These are phyloP conservation scores for Oceanites oceanicus DNA, from an alignment of 2,113 vertebrate genomes.

Conservation along the genomic window DNA sequence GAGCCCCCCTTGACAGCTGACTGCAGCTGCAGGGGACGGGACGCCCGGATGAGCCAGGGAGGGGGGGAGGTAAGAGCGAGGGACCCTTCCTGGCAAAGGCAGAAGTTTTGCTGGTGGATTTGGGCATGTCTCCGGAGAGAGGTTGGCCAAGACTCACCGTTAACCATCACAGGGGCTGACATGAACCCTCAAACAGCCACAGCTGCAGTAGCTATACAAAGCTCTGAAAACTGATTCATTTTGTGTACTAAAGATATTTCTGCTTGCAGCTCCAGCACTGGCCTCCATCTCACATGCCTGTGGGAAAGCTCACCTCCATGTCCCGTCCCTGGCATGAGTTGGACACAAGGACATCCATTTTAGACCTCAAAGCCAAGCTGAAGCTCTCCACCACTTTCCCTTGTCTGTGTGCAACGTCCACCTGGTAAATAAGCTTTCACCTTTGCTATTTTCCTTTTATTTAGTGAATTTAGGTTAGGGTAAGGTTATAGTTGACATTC, in stretches of 20 bases:
- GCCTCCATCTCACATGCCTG: not conserved
- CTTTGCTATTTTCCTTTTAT: not conserved
- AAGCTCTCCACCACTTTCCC: not conserved
- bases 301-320: accelerated
- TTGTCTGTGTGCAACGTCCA: not conserved
- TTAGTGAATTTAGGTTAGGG: not conserved
- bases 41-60: not conserved
- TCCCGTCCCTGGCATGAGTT: accelerated
- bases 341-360: not conserved
- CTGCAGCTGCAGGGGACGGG: accelerated
- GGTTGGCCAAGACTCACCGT: accelerated
- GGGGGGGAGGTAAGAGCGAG: accelerated
- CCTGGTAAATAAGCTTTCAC: not conserved
- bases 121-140: not conserved
- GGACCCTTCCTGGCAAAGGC: not conserved
- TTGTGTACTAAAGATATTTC: not conserved
- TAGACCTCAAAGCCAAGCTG: not conserved
- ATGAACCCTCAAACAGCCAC: not conserved
- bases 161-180: not conserved
- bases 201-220: not conserved
- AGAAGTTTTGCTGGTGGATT: not conserved
- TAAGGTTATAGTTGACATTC: not conserved
- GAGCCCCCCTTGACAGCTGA: accelerated
- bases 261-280: not conserved
- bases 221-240: accelerated